Evolutionary conservation across 2,888 invertebrate species (phyloP).

Genomic region (Pseudococcus longispinus): DNA sequence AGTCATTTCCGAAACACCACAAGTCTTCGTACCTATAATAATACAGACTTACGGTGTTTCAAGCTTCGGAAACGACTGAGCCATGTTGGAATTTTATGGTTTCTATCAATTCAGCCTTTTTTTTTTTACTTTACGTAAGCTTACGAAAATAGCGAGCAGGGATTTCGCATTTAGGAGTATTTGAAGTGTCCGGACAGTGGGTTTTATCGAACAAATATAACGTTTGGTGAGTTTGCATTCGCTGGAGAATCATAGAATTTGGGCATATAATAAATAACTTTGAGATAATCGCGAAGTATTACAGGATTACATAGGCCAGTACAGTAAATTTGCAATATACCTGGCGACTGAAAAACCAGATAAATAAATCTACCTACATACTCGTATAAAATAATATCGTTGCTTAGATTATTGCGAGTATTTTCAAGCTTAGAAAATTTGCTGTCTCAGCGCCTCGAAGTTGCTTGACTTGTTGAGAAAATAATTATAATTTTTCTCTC

Average conservation of each 20-base stretch:
- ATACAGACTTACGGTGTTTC: background rate
- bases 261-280: background rate
- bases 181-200: background rate
- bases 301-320: no score
- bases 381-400: no score
- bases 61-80: background rate
- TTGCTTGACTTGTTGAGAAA: no score
- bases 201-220: background rate
- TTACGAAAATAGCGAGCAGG: background rate
- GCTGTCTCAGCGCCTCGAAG: no score
- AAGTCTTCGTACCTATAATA: background rate
- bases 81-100: background rate
- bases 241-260: background rate
- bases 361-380: no score
- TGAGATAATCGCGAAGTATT: no score
- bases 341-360: no score
- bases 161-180: background rate
- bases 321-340: no score
- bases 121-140: background rate
- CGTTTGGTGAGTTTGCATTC: background rate
- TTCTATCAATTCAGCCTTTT: background rate
- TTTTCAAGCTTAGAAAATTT: no score
- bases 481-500: no score
- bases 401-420: no score
- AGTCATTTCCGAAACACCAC: slow-evolving; percentile 11